Percentiles rank a stretch among this genome's conserved stretches.
Evolutionary conservation across 2,113 vertebrate species (phyloP).

Genomic region (Strix aluco): DNA sequence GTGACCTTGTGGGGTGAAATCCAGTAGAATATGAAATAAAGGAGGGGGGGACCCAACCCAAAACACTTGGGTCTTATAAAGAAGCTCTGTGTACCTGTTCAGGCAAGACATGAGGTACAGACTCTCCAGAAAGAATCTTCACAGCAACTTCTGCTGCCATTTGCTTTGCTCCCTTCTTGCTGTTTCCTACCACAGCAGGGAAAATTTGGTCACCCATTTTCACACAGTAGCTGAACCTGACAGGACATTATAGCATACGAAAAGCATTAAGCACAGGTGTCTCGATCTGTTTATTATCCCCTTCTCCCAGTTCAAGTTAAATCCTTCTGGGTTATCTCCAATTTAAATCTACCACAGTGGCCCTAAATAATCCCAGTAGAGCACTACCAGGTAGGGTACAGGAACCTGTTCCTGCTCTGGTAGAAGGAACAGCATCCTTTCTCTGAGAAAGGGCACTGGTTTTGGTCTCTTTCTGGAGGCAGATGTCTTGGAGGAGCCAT

Average conservation of each 20-base stretch:
- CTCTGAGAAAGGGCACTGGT: neutral
- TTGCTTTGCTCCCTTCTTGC: constrained; percentile 94
- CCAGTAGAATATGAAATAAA: neutral
- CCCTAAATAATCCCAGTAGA: neutral
- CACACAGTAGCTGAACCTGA: constrained; percentile 93
- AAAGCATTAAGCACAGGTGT: neutral
- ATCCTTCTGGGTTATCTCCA: neutral
- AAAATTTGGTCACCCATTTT: constrained; percentile 88
- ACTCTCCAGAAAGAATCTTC: constrained; percentile 84
- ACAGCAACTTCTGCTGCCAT: constrained; percentile 94
- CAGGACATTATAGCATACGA: constrained; percentile 11
- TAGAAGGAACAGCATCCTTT: neutral
- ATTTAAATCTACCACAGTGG: neutral
- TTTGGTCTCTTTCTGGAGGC: neutral
- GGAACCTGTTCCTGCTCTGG: neutral
- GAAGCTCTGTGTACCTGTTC: constrained; percentile 76
- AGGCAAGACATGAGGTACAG: constrained; percentile 53
- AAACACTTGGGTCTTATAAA: neutral
- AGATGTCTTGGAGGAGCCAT: neutral
- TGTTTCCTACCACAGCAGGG: constrained; percentile 87
- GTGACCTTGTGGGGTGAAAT: neutral
- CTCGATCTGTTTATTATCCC: neutral
- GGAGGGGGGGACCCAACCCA: neutral
- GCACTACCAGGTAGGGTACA: neutral
- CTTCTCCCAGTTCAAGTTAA: neutral